phyloP scores from a whole-genome alignment of 2,797 vertebrate species.

The Gephyroberyx darwinii region DNA sequence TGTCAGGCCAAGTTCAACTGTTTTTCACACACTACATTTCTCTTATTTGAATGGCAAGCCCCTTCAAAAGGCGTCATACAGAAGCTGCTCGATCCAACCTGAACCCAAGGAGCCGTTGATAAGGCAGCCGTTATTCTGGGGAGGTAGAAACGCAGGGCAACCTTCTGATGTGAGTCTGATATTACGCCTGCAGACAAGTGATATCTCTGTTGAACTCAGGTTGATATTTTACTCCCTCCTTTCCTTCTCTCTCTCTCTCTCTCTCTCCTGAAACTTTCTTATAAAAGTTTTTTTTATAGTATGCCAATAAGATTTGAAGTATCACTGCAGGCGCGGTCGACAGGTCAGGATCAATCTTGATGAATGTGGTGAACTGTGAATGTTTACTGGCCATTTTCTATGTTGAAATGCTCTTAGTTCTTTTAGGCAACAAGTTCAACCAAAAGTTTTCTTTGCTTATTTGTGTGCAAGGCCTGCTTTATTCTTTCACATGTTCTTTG shows the following conservation, averaged over 20 bases:
- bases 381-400: slow-evolving; percentile 39
- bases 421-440: not conserved
- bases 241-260: slow-evolving; percentile 3
- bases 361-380: slow-evolving; percentile 48
- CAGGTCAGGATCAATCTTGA: slow-evolving; percentile 58
- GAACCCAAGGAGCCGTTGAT: slow-evolving; percentile 34
- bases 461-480: not conserved
- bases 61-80: slow-evolving; percentile 25
- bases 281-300: slow-evolving; percentile 27
- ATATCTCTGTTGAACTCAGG: slow-evolving; percentile 52
- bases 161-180: slow-evolving; percentile 30
- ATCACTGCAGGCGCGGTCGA: slow-evolving; percentile 44
- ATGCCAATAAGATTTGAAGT: slow-evolving; percentile 46
- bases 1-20: slow-evolving; percentile 48
- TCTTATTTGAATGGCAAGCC: slow-evolving; percentile 42
- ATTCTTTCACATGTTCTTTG: not conserved
- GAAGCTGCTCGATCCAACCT: slow-evolving; percentile 15
- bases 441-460: slow-evolving; percentile 12
- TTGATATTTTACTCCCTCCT: slow-evolving; percentile 9
- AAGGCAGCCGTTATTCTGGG: slow-evolving; percentile 48
- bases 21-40: slow-evolving; percentile 42
- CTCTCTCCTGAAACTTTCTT: slow-evolving; percentile 37
- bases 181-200: slow-evolving; percentile 62
- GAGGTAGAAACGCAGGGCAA: slow-evolving; percentile 28
- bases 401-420: slow-evolving; percentile 10